Percentiles rank a stretch among this genome's conserved stretches.
Evolutionary conservation across 2,888 invertebrate species (phyloP).

Genomic region (Gastracanthus pulcherrimus): DNA sequence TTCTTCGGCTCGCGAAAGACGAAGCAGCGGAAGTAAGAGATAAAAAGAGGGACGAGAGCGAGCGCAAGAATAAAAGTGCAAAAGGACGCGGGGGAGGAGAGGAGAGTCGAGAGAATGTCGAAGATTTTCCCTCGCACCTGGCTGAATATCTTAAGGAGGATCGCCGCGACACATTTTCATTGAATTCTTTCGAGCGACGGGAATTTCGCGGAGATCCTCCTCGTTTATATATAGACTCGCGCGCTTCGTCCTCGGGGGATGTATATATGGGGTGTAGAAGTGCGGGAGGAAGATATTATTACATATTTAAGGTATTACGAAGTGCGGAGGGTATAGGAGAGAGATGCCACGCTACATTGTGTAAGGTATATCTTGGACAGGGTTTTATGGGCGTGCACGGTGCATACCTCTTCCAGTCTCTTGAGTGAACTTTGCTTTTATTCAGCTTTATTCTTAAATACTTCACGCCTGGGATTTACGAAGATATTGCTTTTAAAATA

Average conservation of each 20-base stretch:
- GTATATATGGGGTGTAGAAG: no score
- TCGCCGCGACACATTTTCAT: constrained; percentile 66
- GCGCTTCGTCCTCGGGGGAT: no score
- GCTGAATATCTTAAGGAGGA: constrained; percentile 58
- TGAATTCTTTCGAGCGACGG: constrained; percentile 66
- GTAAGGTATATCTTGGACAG: no score
- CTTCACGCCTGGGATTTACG: no score
- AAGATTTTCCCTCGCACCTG: constrained; percentile 54
- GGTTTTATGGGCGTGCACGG: no score
- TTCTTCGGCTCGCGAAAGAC: constrained; percentile 55
- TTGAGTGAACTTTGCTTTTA: no score
- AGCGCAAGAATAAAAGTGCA: background rate
- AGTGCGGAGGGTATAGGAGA: background rate
- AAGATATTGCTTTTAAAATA: no score
- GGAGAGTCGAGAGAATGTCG: constrained; percentile 10
- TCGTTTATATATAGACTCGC: no score
- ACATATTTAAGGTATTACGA: constrained; percentile 49
- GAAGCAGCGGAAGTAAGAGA: constrained; percentile 50
- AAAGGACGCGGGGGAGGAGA: background rate
- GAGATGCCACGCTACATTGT: no score
- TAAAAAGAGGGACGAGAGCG: constrained; percentile 32
- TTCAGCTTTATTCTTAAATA: no score
- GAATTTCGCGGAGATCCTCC: constrained; percentile 34
- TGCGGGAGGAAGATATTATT: constrained; percentile 53
- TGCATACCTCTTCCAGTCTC: no score